Base-by-base conservation (phyloP, 2,888 invertebrate genomes). In the Epinotia nisella region DNA sequence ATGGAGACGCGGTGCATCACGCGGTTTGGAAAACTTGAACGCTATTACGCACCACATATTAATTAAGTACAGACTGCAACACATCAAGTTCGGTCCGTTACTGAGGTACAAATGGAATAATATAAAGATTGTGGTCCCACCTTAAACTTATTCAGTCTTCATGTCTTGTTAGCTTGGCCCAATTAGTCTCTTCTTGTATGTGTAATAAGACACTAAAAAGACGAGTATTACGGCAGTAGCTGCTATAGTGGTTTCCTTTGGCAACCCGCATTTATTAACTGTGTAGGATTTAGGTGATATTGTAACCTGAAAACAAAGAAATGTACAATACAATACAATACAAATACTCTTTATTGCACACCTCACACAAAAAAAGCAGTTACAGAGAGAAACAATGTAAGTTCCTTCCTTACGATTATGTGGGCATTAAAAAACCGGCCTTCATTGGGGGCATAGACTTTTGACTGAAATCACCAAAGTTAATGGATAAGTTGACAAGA, bases 261-360 rank as follows among this genome's bases (percentile, higher is more conserved):
- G 92, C 17, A 92, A 78, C 24, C 84, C 86, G 79, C 92, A 92
- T 80, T 91, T 91, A 72, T 82, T 81, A 1, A 89, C 86, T 2
- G 82, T 82, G 79, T 90, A 90, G 7, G 78, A 78, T 13, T 82
- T 78, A 61, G 89, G 86, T 49, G 88, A 80, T 76, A 92, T 82
- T 24, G 85, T 83, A 17, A 88, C 87, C 92, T 92, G 77, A 75
- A 88, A 88, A 75, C 62, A 74, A 68, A 70, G n/a, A n/a, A n/a
- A n/a, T n/a, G n/a, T n/a, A n/a, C n/a, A n/a, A n/a, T n/a, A n/a
- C n/a, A n/a, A n/a, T n/a, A n/a, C n/a, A n/a, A n/a, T n/a, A n/a
- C n/a, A n/a, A n/a, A n/a, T n/a, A n/a, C n/a, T n/a, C n/a, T n/a
- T n/a, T n/a, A n/a, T n/a, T n/a, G n/a, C n/a, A n/a, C n/a, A n/a